A percentile compares a stretch with the other conserved stretches of the same genome.
phyloP scores from a whole-genome alignment of 2,113 vertebrate genomes.

The Diphyllodes magnificus region DNA sequence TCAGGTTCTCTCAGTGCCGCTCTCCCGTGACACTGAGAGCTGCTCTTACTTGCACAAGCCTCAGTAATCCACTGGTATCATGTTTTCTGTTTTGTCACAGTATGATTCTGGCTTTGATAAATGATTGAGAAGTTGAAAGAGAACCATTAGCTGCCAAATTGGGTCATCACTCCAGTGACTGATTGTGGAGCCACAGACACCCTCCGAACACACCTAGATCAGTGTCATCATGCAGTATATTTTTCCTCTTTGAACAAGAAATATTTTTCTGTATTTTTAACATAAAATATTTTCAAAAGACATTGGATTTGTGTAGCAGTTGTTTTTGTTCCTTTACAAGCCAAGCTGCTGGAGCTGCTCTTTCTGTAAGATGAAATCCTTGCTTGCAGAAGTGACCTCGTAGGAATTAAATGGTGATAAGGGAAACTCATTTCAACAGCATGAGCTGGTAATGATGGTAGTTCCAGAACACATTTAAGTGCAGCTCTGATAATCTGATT shows the following conservation, averaged over 20 bases:
- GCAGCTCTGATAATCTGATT: neutral
- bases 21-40: neutral
- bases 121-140: conserved; percentile 82
- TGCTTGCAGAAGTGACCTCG: neutral
- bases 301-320: conserved; percentile 62
- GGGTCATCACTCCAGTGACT: conserved; percentile 60
- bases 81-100: conserved; percentile 74
- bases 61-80: neutral
- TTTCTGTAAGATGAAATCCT: neutral
- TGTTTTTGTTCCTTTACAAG: conserved; percentile 32
- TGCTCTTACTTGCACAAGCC: neutral
- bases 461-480: neutral
- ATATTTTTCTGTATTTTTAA: conserved; percentile 86
- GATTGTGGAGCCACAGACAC: conserved; percentile 56
- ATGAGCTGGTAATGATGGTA: neutral
- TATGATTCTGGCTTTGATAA: conserved; percentile 98
- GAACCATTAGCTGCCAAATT: conserved; percentile 33
- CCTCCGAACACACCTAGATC: conserved; percentile 37
- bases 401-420: neutral
- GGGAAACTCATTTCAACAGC: neutral
- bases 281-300: conserved; percentile 80
- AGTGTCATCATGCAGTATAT: conserved; percentile 71
- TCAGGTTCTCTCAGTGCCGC: neutral
- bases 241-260: conserved; percentile 76
- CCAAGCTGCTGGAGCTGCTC: neutral